Base-by-base conservation (phyloP, 2,888 invertebrate species). In the Drosophila buzzatii region DNA sequence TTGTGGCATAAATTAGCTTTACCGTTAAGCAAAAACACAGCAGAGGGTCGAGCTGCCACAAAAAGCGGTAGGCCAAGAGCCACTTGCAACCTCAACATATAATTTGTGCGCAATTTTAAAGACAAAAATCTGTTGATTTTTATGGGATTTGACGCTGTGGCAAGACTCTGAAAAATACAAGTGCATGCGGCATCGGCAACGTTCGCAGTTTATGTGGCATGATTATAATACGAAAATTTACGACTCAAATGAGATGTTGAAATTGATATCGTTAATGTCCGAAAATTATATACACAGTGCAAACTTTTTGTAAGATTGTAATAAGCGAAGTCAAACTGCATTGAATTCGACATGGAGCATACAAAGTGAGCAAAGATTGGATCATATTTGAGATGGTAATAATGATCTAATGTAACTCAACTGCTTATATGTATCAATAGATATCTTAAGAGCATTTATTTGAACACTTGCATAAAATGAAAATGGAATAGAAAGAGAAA, bases 1-100 rank as follows among this genome's bases (percentile, higher is more conserved):
- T 82, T 79, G 79, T 65, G 79, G 89, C 81, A 89, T 80, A 85
- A 85, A 85, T 85, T 81, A 86, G 82, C 71, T 76, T 62, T 79
- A 83, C 85, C 90, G 85, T 88, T 85, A 88, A 55, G 16, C 49
- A 35, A 53, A 20, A 20, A 39, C 16, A 47, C n/a, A 41, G 33
- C 23, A 10, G 20, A 56, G 35, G 51, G 9, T 45, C 27, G 49
- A 18, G 31, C 3, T n/a, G 49, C 49, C 6, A n/a, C 47, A 27
- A 23, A 23, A 10, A 49, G 39, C 16, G 18, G 16, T 9, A 27
- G 12, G 18, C 12, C 37, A 16, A 20, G 44, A 47, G 44, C 20
- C 18, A 59, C 20, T 44, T 57, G 44, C 44, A 44, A 23, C 64
- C 56, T 47, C n/a, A 73, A 52, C 67, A 72, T 89, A 81, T 83